Conservation (phyloP, 2,888 invertebrate species). For the Pheosia gnoma region DNA sequence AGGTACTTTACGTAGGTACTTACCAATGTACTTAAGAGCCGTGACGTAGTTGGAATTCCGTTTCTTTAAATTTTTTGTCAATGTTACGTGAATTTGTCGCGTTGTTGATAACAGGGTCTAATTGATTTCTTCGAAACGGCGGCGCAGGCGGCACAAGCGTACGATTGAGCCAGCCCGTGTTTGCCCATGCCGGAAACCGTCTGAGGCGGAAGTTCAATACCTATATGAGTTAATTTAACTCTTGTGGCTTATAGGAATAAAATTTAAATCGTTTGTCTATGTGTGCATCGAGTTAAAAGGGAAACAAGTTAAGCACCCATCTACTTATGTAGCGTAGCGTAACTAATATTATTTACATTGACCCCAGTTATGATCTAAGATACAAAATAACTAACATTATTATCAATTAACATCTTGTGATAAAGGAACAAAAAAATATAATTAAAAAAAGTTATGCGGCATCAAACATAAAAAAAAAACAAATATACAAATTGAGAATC, state of each 20-base stretch:
- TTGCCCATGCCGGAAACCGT: neutral
- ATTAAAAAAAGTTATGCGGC: too few relatives aligned
- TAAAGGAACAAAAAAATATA: too few relatives aligned
- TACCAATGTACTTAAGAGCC: neutral
- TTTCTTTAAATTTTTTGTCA: neutral
- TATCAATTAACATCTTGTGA: too few relatives aligned
- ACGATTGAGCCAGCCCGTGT: neutral
- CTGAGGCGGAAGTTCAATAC: neutral
- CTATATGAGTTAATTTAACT: neutral
- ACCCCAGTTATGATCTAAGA: too few relatives aligned
- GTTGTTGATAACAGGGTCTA: slow-evolving; percentile 1
- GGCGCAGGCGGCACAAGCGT: neutral
- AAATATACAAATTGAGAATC: too few relatives aligned
- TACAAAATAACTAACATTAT: too few relatives aligned
- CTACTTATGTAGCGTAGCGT: too few relatives aligned
- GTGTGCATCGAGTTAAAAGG: too few relatives aligned
- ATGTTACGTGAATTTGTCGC: neutral
- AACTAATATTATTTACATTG: too few relatives aligned
- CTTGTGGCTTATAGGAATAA: neutral
- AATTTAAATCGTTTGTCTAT: too few relatives aligned
- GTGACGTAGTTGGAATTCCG: slow-evolving; percentile 18
- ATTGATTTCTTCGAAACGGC: slow-evolving; percentile 1
- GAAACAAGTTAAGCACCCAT: too few relatives aligned
- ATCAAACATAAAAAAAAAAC: too few relatives aligned
- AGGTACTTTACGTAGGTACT: neutral